Evolutionary conservation across 2,113 vertebrate species (phyloP), one percentile per base, ranked within the genome.

Genomic region (Perca flavescens): DNA sequence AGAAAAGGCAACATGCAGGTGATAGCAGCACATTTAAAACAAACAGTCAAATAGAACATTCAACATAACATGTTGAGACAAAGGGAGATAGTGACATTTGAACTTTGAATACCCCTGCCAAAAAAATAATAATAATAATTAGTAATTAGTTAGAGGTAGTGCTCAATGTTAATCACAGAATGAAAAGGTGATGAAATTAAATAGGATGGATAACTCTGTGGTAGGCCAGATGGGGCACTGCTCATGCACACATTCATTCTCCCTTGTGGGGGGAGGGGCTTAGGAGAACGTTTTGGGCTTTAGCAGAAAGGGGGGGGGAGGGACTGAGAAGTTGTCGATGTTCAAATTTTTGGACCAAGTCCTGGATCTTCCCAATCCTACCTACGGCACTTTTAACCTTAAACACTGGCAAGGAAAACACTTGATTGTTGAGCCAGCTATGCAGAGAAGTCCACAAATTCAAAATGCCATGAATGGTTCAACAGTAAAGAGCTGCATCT

Each of bases 1-100:
- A 88, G 68, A 88, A 90, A 94, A 95, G 91, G 91, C 94, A 94
- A 94, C 94, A 94, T 95, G 93, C 93, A 94, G 81, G 84, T 82
- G 83, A 91, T 70, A 92, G 92, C 91, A 93, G 90, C 92, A 93
- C 89, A 86, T 84, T 86, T 60, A 89, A 79, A 87, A 91, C 77
- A 79, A 36, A 84, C 46, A 71, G 52, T 79, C 60, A 85, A 65
- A 74, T 61, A 53, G 16, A 87, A 87, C 53, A 63, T 84, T 80
- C 25, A 83, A 79, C 78, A 82, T 63, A 77, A 72, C 34, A 16
- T 31, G 57, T 49, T 5, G 65, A 50, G 11, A 82, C 36, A 66
- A 50, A 77, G 4, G 17, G 62, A 77, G 17, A 64, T 14, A 6
- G n/a, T 2, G 25, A 73, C 16, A 28, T 66, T 47, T 65, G 25